These are phyloP conservation scores for Rhynchophorus ferrugineus DNA, from an alignment of 1,140 invertebrate genomes.

Conservation along the genomic window DNA sequence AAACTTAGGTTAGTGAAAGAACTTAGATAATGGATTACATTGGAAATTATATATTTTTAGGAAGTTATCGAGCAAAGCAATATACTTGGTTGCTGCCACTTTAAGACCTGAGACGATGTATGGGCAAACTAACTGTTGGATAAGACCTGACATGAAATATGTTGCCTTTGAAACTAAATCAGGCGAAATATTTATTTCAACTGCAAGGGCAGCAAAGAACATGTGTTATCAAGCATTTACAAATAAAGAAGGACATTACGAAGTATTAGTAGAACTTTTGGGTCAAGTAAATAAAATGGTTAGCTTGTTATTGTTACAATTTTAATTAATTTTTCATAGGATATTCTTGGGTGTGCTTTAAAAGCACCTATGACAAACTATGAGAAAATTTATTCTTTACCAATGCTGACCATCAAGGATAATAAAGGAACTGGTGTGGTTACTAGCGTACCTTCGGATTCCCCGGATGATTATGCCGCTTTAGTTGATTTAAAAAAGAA, in stretches of 20 bases:
- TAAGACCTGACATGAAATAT: slow-evolving; percentile 92
- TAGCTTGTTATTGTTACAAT: too few species aligned
- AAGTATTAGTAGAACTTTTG: slow-evolving; percentile 59
- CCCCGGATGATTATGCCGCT: slow-evolving; percentile 97
- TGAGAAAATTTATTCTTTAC: slow-evolving; percentile 83
- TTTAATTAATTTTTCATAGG: slow-evolving; percentile 37
- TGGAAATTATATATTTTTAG: too few species aligned
- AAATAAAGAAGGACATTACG: slow-evolving; percentile 67
- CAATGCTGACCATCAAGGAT: slow-evolving; percentile 97
- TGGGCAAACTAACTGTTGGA: slow-evolving; percentile 99
- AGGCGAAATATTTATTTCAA: slow-evolving; percentile 82
- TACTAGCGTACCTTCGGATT: slow-evolving; percentile 96
- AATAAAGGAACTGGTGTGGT: slow-evolving; percentile 98
- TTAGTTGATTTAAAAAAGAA: slow-evolving; percentile 95
- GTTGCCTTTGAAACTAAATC: slow-evolving; percentile 67
- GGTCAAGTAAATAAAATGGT: slow-evolving; percentile 64
- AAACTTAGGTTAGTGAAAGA: slow-evolving; percentile 53
- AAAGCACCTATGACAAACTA: slow-evolving; percentile 78
- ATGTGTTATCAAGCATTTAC: slow-evolving; percentile 96
- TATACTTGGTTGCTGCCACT: slow-evolving; percentile 94
- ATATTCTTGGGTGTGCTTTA: slow-evolving; percentile 72
- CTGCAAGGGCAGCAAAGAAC: slow-evolving; percentile 80
- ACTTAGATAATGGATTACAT: too few species aligned
- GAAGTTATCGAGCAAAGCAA: slow-evolving; percentile 46
- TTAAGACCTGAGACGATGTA: slow-evolving; percentile 99